A percentile compares a stretch with the other conserved stretches of the same genome.
These are phyloP conservation scores for Poecilia gillii DNA, from an alignment of 2,797 vertebrate genomes.

Conservation along the genomic window DNA sequence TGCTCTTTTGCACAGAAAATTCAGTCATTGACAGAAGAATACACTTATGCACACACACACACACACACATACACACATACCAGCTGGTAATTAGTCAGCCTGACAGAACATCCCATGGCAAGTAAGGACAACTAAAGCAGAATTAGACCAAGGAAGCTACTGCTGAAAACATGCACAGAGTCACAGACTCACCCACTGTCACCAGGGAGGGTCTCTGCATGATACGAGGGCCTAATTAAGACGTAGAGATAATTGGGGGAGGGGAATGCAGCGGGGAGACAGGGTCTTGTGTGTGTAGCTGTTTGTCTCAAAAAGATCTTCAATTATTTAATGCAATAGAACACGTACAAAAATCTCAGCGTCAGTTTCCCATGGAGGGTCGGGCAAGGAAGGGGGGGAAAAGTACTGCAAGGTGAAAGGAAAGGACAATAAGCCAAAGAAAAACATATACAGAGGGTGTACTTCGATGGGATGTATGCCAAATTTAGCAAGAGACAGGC, in stretches of 20 bases:
- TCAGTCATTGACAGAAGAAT: not conserved
- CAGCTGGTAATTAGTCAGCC: constrained; percentile 74
- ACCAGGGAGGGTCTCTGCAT: constrained; percentile 62
- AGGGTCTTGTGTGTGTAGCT: constrained; percentile 30
- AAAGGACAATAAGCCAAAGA: constrained; percentile 48
- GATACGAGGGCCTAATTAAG: constrained; percentile 78
- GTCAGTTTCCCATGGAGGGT: constrained; percentile 30
- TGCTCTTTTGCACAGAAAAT: constrained; percentile 34
- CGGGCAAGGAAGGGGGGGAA: constrained; percentile 29
- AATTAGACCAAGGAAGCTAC: constrained; percentile 65
- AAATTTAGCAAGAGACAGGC: constrained; percentile 56
- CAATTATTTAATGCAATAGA: constrained; percentile 57
- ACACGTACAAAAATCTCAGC: constrained; percentile 40
- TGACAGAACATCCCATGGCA: constrained; percentile 73
- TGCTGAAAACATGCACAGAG: constrained; percentile 62
- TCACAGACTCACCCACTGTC: constrained; percentile 54
- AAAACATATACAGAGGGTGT: constrained; percentile 30
- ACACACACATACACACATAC: constrained; percentile 18
- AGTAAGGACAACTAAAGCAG: constrained; percentile 68
- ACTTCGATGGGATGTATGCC: constrained; percentile 46
- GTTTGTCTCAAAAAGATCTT: constrained; percentile 70
- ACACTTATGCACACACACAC: constrained; percentile 14
- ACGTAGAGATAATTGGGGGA: constrained; percentile 73
- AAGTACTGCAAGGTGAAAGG: constrained; percentile 29
- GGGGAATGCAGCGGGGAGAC: constrained; percentile 4